Base-by-base conservation (phyloP, 2,888 invertebrate genomes). In the Dasypogon diadema region DNA sequence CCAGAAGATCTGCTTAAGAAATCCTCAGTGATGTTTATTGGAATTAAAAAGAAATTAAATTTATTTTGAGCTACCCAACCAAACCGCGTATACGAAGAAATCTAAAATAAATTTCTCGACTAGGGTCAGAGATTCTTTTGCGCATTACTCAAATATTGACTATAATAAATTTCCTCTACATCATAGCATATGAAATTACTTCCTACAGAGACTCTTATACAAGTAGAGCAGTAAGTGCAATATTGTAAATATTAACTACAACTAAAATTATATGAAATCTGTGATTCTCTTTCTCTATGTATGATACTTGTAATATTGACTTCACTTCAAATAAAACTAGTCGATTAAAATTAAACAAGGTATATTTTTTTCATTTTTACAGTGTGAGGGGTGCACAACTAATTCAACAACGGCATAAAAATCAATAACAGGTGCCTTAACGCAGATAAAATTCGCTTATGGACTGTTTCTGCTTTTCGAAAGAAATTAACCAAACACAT, bases 221-320 rank as follows among this genome's bases (percentile, higher is more conserved):
- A 12, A 42, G n/a, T 42, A 42, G n/a, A 42, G 10, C 18, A 42
- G 16, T 30, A 54, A 30, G 54, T 54, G 24, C 26, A 54, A 1
- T 18, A 46, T 22, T 54, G 34, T 70, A 70, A 70, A 54, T 54
- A 70, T 51, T 34, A 14, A 16, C 8, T 21, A 51, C 10, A 54
- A 70, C 54, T 34, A 34, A 70, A 54, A n/a, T 54, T 54, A 54
- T 54, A 54, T 16, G 21, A 70, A 51, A 70, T 70, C 70, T 70
- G 70, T 70, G 70, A 70, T 70, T 70, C 70, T 70, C 54, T 54
- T 54, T 54, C 30, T 70, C 70, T 70, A 70, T 70, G 70, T 70
- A 70, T 51, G 51, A 70, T 54, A 54, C 30, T 70, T 51, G 30
- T 65, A 37, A 63, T 42, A 63, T 63, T 63, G 12, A 65, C 22